A percentile compares a stretch with the other conserved stretches of the same genome.
phyloP scores from a whole-genome alignment of 1,140 invertebrate genomes.

The Adoxophyes honmai region DNA sequence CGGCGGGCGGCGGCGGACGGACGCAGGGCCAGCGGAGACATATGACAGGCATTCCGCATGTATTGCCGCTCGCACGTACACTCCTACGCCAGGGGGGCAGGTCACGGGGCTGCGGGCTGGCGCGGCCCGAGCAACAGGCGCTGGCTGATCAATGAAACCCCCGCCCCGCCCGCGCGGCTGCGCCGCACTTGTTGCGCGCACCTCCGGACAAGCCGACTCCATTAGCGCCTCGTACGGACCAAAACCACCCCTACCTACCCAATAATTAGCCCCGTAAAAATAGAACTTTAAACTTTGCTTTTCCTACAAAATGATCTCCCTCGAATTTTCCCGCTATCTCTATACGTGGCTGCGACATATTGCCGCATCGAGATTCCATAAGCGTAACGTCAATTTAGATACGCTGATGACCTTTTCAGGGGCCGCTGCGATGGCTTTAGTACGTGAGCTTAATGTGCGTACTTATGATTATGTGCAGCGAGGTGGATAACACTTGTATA shows the following conservation, averaged over 20 bases:
- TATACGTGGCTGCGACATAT: background rate
- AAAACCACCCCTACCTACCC: background rate
- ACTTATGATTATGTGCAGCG: no score
- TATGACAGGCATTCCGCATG: slow-evolving; percentile 7
- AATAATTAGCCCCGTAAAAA: background rate
- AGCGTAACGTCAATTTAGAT: slow-evolving; percentile 14
- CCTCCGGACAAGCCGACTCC: background rate
- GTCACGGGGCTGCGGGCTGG: slow-evolving; percentile 20
- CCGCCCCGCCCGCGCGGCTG: slow-evolving; percentile 39
- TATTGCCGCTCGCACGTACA: slow-evolving; percentile 7
- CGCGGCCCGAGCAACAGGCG: slow-evolving; percentile 55
- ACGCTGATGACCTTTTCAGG: slow-evolving; percentile 18
- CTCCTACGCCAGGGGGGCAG: slow-evolving; percentile 20
- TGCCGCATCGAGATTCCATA: background rate
- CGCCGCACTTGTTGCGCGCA: slow-evolving; percentile 70
- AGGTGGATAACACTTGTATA: no score
- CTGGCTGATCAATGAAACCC: slow-evolving; percentile 59
- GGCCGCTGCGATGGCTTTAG: no score
- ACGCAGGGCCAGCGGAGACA: background rate
- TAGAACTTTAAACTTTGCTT: background rate
- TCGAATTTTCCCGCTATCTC: background rate
- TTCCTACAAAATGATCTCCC: no score
- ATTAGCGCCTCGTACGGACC: background rate
- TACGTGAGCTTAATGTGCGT: no score
- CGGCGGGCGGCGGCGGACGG: no score